phyloP scores from a whole-genome alignment of 1,140 invertebrate species.

The Neotoxoptera formosana region DNA sequence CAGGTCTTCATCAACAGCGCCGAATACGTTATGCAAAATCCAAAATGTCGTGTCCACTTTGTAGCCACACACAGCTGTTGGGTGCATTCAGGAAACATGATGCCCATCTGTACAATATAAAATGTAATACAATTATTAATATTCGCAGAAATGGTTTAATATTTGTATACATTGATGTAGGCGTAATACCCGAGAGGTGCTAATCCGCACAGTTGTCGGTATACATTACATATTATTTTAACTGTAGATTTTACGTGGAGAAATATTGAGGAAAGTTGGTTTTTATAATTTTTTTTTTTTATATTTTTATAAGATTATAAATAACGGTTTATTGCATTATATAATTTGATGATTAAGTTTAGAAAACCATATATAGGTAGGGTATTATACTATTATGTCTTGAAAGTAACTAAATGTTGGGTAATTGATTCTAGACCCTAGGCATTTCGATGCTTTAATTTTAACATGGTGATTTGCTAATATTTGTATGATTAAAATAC shows the following conservation, averaged over 20 bases:
- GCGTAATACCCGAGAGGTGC: neutral
- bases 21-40: slow-evolving; percentile 90
- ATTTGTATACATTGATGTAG: neutral
- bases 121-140: neutral
- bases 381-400: neutral
- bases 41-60: slow-evolving; percentile 89
- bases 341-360: neutral
- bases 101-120: slow-evolving; percentile 77
- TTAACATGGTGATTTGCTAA: neutral
- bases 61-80: slow-evolving; percentile 83
- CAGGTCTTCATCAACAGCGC: slow-evolving; percentile 92
- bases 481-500: neutral
- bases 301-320: neutral
- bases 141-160: neutral
- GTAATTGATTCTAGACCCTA: no score
- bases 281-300: neutral
- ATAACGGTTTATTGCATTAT: neutral
- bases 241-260: neutral
- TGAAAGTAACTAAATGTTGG: neutral
- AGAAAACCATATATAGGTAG: neutral
- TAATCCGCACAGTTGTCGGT: neutral
- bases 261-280: neutral
- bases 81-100: slow-evolving; percentile 85
- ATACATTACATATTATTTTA: no score
- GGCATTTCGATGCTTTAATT: no score